Percentiles rank a stretch among this genome's conserved stretches.
These are phyloP conservation scores for Cacatua alba DNA, from an alignment of 2,113 vertebrate species.

Conservation along the genomic window DNA sequence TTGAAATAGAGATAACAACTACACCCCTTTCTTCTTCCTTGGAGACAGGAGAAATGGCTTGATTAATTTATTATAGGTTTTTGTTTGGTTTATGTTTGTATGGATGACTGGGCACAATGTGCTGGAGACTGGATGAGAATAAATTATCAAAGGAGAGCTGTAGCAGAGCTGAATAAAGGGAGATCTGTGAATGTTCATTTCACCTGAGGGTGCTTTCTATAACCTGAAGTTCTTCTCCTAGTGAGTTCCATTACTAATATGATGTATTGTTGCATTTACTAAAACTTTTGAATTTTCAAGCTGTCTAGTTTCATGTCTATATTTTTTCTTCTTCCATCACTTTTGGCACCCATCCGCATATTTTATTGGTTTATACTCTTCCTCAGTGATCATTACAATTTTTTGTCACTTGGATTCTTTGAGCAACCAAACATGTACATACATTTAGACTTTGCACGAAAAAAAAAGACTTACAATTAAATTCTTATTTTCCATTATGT, in stretches of 20 bases:
- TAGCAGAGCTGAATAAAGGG: background rate
- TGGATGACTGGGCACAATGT: conserved; percentile 22
- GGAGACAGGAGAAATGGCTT: conserved; percentile 7
- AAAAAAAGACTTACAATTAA: background rate
- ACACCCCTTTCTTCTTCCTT: conserved; percentile 10
- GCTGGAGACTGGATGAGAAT: conserved; percentile 7
- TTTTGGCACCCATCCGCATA: background rate
- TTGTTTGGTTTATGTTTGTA: conserved; percentile 36
- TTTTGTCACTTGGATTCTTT: background rate
- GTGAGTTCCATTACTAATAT: background rate
- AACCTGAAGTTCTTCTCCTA: background rate
- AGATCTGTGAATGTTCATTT: background rate
- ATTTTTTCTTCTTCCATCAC: background rate
- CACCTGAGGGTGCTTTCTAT: background rate
- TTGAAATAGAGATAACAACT: conserved; percentile 30
- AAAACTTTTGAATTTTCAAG: background rate
- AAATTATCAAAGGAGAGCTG: conserved; percentile 37
- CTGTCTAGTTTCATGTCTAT: background rate
- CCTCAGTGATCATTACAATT: background rate
- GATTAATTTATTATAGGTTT: conserved; percentile 54
- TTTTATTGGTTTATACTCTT: background rate
- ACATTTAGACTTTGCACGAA: background rate
- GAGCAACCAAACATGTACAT: background rate
- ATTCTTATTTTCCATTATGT: background rate
- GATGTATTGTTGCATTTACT: background rate